Base-by-base conservation (phyloP, 2,888 invertebrate genomes). In the Dolichopus griseipennis region DNA sequence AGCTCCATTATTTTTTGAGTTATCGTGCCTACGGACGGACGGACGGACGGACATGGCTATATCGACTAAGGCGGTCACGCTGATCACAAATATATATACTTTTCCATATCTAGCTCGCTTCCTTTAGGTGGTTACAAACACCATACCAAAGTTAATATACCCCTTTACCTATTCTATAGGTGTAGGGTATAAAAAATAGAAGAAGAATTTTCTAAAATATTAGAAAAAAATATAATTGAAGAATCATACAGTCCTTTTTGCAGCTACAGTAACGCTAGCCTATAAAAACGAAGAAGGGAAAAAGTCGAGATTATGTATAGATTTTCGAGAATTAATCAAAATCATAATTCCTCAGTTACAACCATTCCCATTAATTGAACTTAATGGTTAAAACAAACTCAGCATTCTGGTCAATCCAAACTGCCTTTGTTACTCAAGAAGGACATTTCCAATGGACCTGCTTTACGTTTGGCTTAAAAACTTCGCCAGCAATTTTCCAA, bases 361-460 rank as follows among this genome's bases (percentile, higher is more conserved):
- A n/a, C 68, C 68, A 10, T 68, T 68, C 33, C 62, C 62, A 62
- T 21, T 62, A 21, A 62, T 62, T 20, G 62, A 62, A 34, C 9
- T 9, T 34, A 9, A 9, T 34, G 5, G 9, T 34, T 20, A 66
- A 66, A 66, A 64, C 68, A n/a, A 70, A 69, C 64, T 73, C 72
- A 34, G 71, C 72, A 64, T 73, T 72, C 69, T 71, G 68, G 70
- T 71, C 70, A 41, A 71, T 72, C 33, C 69, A 72, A 65, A 73
- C 72, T 34, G 72, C 65, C 67, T 72, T 73, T 67, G 70, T 71
- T 41, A 72, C 71, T 22, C 72, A 73, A 67, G 70, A 72, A 65
- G 72, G 73, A 7, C 69, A 73, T 65, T 73, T 70, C 63, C 72
- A 73, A 71, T 71, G 72, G 72, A 72, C 71, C 8, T 71, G 71